Evolutionary conservation across 2,797 vertebrate genomes (phyloP).

Genomic region (Catostomus latipinnis): DNA sequence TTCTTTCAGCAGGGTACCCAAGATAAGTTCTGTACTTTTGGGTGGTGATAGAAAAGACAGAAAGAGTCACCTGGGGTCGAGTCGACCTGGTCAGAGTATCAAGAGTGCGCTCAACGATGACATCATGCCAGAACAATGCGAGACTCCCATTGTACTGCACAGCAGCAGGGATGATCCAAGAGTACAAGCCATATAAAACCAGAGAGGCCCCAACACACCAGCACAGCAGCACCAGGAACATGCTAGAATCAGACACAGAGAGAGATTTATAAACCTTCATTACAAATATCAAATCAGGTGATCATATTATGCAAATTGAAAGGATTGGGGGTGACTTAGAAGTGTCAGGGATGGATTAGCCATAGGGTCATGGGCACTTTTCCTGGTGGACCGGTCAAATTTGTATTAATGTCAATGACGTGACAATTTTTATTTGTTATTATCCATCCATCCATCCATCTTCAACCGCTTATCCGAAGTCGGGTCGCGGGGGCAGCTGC

Average conservation of each 20-base stretch:
- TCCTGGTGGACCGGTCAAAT: too few species aligned
- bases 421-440: too few species aligned
- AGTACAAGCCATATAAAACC: constrained; percentile 68
- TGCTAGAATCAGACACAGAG: constrained; percentile 59
- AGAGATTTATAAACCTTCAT: not conserved
- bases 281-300: not conserved
- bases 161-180: constrained; percentile 70
- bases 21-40: not conserved
- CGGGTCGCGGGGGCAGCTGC: too few species aligned
- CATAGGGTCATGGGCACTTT: too few species aligned
- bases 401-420: too few species aligned
- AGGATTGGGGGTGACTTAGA: too few species aligned
- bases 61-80: constrained; percentile 73
- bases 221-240: constrained; percentile 69
- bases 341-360: too few species aligned
- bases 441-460: too few species aligned
- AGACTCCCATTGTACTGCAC: constrained; percentile 72
- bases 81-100: constrained; percentile 72
- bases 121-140: constrained; percentile 75
- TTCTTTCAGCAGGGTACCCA: too few species aligned
- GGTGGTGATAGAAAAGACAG: not conserved
- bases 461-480: too few species aligned
- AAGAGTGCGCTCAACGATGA: constrained; percentile 69
- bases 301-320: not conserved
- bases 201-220: constrained; percentile 62